These are phyloP conservation scores for Episyrphus balteatus DNA, from an alignment of 1,140 invertebrate genomes.

Conservation along the genomic window DNA sequence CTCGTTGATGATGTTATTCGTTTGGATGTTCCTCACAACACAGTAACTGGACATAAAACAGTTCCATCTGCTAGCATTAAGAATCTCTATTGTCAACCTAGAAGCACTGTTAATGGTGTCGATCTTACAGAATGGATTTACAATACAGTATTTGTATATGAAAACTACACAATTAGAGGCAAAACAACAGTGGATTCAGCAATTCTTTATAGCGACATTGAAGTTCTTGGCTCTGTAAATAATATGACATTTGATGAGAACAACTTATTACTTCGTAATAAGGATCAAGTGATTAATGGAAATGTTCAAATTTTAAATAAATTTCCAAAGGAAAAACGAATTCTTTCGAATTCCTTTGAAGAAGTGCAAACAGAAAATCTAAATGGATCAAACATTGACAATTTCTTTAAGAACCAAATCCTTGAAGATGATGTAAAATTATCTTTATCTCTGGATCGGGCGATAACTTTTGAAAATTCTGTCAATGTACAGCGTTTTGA, in stretches of 20 bases:
- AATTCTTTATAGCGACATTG: slow-evolving; percentile 25
- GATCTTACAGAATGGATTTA: slow-evolving; percentile 36
- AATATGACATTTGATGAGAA: slow-evolving; percentile 11
- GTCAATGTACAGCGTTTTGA: not conserved
- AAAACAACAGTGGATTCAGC: slow-evolving; percentile 15
- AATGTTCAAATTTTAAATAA: slow-evolving; percentile 19
- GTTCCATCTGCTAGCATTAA: slow-evolving; percentile 20
- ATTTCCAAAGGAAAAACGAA: slow-evolving; percentile 10
- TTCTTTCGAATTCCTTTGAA: slow-evolving; percentile 22
- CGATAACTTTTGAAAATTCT: not conserved
- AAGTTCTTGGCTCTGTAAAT: slow-evolving; percentile 21
- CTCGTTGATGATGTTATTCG: slow-evolving; percentile 36
- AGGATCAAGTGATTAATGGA: slow-evolving; percentile 14
- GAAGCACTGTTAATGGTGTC: slow-evolving; percentile 32
- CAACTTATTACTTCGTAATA: slow-evolving; percentile 17
- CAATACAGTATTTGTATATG: slow-evolving; percentile 26
- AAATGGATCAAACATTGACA: slow-evolving; percentile 17
- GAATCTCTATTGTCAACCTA: slow-evolving; percentile 17
- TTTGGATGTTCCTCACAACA: slow-evolving; percentile 19
- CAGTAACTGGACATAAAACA: slow-evolving; percentile 30
- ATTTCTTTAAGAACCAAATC: slow-evolving; percentile 13
- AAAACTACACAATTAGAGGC: slow-evolving; percentile 25
- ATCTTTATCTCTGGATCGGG: not conserved
- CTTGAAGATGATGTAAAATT: no score
- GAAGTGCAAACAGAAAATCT: slow-evolving; percentile 22